These are phyloP conservation scores for Zapornia atra DNA, from an alignment of 2,113 vertebrate species.

Conservation along the genomic window DNA sequence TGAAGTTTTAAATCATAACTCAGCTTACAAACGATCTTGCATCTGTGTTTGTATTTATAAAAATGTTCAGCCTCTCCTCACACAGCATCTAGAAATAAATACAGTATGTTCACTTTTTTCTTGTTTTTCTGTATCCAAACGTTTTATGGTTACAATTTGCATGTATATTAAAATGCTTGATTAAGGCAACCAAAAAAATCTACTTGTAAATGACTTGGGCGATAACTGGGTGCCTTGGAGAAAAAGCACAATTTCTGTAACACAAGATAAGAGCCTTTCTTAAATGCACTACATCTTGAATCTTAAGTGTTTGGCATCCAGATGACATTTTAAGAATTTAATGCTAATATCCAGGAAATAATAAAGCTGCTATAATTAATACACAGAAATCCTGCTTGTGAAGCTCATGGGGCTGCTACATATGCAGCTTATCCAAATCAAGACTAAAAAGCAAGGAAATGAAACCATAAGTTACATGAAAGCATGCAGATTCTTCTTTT, in stretches of 20 bases:
- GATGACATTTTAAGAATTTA: constrained; percentile 32
- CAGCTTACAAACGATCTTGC: not conserved
- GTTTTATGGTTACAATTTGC: constrained; percentile 38
- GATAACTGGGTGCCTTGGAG: constrained; percentile 51
- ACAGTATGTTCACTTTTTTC: not conserved
- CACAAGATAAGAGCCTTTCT: constrained; percentile 33
- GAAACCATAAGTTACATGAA: constrained; percentile 1
- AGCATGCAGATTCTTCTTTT: constrained; percentile 32
- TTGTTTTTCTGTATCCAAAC: constrained; percentile 11
- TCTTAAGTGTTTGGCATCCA: constrained; percentile 48
- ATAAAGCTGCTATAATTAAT: constrained; percentile 47
- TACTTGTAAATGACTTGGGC: constrained; percentile 32
- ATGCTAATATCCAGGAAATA: constrained; percentile 60
- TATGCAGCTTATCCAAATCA: not conserved
- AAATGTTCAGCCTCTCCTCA: not conserved
- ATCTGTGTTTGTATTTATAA: not conserved
- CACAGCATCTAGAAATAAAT: not conserved
- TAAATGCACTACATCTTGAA: not conserved
- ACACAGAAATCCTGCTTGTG: not conserved
- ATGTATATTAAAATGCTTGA: constrained; percentile 59
- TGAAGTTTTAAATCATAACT: not conserved
- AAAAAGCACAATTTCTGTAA: constrained; percentile 20
- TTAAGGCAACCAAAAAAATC: constrained; percentile 31
- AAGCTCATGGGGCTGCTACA: constrained; percentile 7
- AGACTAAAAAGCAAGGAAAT: constrained; percentile 18